Evolutionary conservation across 2,113 vertebrate genomes (phyloP).

Genomic region (Proteles cristata): DNA sequence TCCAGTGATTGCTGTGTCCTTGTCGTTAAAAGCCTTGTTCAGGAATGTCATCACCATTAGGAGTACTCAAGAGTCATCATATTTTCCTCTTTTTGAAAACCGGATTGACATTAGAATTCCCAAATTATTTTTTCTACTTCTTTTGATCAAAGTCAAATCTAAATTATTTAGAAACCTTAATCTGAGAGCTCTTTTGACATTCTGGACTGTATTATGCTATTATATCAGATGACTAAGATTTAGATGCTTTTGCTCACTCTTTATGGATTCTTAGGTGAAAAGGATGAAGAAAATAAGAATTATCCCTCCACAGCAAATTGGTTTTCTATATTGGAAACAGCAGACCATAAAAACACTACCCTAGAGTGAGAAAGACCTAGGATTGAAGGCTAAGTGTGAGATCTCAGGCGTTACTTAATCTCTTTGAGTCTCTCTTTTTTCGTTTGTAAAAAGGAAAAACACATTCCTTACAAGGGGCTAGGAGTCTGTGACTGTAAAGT

Average conservation of each 20-base stretch:
- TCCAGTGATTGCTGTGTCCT: background rate
- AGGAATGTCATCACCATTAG: background rate
- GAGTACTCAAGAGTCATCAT: background rate
- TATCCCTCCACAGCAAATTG: background rate
- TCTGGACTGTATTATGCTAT: background rate
- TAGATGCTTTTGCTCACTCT: background rate
- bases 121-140: background rate
- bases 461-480: background rate
- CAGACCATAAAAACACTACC: background rate
- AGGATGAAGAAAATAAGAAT: background rate
- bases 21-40: constrained; percentile 21
- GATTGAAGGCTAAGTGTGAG: background rate
- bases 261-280: background rate
- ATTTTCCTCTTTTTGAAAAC: background rate
- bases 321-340: background rate
- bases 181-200: background rate
- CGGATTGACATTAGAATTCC: background rate
- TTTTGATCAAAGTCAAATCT: background rate
- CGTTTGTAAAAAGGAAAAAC: background rate
- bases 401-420: background rate
- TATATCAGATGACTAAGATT: constrained; percentile 3
- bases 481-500: background rate
- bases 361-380: background rate
- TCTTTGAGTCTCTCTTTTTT: background rate
- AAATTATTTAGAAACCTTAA: constrained; percentile 40